Base-by-base conservation (phyloP, 2,797 vertebrate species). In the Anisognathus igniventris region DNA sequence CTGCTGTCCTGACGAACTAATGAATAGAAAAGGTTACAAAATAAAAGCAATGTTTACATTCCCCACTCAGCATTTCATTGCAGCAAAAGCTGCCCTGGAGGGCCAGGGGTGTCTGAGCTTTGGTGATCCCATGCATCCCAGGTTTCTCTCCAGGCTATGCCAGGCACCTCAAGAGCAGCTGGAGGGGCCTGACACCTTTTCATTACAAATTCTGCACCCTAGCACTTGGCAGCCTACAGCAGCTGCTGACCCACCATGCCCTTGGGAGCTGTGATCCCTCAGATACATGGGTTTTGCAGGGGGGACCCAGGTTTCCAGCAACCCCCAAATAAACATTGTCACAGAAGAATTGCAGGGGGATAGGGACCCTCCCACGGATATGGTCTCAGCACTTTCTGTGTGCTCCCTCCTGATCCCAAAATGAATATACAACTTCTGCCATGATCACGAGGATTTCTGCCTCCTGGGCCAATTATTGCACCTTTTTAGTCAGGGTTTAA, bases 391-490 rank as follows among this genome's bases (percentile, higher is more conserved):
- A 30, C 62, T 95, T 95, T 87, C 85, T 94, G 56, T 65, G 54
- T 88, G 67, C 54, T 91, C 62, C 76, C 73, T 85, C 53, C 86
- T 13, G 4, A 51, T 80, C 24, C 39, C 57, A 51, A 74, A 83
- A 92, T 72, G 88, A 97, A 91, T 92, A 92, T 83, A 95, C 92
- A 93, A 81, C 66, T 77, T 79, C 75, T 82, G 72, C 75, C 25
- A 9, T 31, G 58, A 72, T 88, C 64, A 89, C 0, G 3, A 93
- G 71, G 19, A 50, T 95, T 94, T 93, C 58, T 95, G 50, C 77
- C 72, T 77, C 61, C 77, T 67, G 39, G 30, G 45, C 44, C 83
- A 86, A 54, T 64, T 88, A n/a, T 51, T 77, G 16, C 74, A 60
- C 70, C 30, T 75, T 92, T 95, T 93, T 35, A 62, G 9, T 35